Evolutionary conservation across 2,797 vertebrate species (phyloP).

Genomic region (Pelobates cultripes): DNA sequence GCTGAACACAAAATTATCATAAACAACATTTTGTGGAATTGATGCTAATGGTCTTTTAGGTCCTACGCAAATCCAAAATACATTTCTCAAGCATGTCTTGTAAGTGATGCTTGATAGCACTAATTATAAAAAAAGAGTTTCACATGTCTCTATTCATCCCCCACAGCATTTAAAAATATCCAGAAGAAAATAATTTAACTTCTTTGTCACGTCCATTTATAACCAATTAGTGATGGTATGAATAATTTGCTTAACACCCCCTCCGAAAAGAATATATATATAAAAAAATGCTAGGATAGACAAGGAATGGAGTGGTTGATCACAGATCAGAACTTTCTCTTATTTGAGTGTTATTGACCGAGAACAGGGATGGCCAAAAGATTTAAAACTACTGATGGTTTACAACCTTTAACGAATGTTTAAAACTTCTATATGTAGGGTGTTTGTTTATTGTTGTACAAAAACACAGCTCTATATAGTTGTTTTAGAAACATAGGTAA

Average conservation of each 20-base stretch:
- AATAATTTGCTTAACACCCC: not conserved
- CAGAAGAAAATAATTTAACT: not conserved
- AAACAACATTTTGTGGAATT: no score
- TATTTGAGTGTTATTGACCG: not conserved
- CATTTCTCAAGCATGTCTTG: not conserved
- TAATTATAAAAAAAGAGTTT: not conserved
- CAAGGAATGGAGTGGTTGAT: not conserved
- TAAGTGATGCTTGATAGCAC: not conserved
- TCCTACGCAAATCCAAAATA: not conserved
- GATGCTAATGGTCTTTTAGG: no score
- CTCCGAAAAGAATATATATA: not conserved
- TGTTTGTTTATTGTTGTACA: no score
- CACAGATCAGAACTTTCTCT: not conserved
- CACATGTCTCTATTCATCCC: not conserved
- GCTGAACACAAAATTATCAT: no score
- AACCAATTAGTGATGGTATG: not conserved
- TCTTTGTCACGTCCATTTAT: not conserved
- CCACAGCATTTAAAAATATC: not conserved
- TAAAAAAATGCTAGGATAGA: not conserved
- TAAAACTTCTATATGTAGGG: no score
- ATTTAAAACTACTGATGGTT: no score
- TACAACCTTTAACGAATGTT: no score
- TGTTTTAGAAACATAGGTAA: no score
- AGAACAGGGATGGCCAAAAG: no score
- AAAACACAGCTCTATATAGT: no score